phyloP scores from a whole-genome alignment of 2,113 vertebrate genomes.

The Monarcha castaneiventris region DNA sequence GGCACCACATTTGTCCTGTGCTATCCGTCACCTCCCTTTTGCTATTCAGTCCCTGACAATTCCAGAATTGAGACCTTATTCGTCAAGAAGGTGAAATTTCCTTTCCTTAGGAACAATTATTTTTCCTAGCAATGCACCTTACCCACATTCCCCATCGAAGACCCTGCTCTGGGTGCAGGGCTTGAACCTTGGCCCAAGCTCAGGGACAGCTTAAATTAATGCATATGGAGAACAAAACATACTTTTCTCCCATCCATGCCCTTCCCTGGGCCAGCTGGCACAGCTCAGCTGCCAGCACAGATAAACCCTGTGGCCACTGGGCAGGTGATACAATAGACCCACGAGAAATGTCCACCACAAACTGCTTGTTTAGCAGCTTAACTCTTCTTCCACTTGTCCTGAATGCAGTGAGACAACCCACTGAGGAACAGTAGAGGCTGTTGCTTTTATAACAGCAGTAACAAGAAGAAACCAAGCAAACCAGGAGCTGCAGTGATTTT shows the following conservation, averaged over 20 bases:
- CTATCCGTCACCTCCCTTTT: neutral
- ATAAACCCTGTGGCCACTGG: neutral
- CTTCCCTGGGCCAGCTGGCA: neutral
- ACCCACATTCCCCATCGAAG: neutral
- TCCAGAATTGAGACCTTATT: neutral
- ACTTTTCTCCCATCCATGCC: neutral
- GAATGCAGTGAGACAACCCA: neutral
- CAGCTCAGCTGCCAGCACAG: neutral
- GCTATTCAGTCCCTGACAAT: neutral
- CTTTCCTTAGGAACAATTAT: neutral
- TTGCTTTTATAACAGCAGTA: neutral
- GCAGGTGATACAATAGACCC: too few species aligned
- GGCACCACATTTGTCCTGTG: rapidly evolving
- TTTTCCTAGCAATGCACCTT: neutral
- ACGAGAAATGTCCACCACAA: neutral
- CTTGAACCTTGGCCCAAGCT: neutral
- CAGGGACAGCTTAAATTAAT: neutral
- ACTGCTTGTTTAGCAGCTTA: too few species aligned
- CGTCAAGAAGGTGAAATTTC: neutral
- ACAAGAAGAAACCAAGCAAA: neutral
- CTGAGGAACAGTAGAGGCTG: neutral
- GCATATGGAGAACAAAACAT: neutral
- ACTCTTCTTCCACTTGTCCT: neutral
- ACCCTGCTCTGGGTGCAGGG: rapidly evolving
- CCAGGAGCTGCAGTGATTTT: neutral